Evolutionary conservation across 2,113 vertebrate genomes (phyloP).

Genomic region (Corythaeola cristata): DNA sequence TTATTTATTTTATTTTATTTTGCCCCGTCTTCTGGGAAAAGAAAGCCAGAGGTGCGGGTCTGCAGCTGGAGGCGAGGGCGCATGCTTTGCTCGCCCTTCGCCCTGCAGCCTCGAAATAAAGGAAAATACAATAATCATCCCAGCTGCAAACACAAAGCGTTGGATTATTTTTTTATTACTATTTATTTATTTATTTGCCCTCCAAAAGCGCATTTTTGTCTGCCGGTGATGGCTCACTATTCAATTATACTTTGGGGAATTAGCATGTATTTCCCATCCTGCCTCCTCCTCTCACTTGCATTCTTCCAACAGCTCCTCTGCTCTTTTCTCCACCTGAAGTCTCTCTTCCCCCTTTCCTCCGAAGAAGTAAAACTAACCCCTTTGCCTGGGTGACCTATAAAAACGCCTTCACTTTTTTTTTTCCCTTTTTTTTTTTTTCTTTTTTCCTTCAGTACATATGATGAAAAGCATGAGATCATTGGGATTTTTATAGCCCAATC

Average conservation of each 20-base stretch:
- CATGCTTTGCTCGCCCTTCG: not conserved
- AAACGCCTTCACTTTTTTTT: slow-evolving; percentile 53
- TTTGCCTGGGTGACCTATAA: slow-evolving; percentile 71
- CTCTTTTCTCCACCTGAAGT: slow-evolving; percentile 52
- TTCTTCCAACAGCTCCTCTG: slow-evolving; percentile 39
- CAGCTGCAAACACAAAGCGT: slow-evolving; percentile 12
- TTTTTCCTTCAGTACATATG: slow-evolving; percentile 52
- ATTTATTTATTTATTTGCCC: not conserved
- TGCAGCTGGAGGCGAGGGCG: not conserved
- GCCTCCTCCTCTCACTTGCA: slow-evolving; percentile 52
- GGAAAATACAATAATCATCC: slow-evolving; percentile 12
- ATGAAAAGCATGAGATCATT: slow-evolving; percentile 73
- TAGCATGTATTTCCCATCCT: slow-evolving; percentile 52
- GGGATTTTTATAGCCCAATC: slow-evolving; percentile 71
- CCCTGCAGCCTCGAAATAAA: not conserved
- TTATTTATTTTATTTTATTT: not conserved
- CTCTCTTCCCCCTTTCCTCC: slow-evolving; percentile 27
- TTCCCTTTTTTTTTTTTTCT: slow-evolving; percentile 1
- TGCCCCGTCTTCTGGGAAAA: not conserved
- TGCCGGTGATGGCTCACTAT: slow-evolving; percentile 51
- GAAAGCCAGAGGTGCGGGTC: not conserved
- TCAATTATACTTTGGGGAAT: slow-evolving; percentile 38
- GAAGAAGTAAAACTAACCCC: slow-evolving; percentile 54
- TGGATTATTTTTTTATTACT: not conserved
- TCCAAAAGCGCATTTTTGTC: slow-evolving; percentile 30